phyloP scores from a whole-genome alignment of 2,888 invertebrate species.

The Plutella xylostella region DNA sequence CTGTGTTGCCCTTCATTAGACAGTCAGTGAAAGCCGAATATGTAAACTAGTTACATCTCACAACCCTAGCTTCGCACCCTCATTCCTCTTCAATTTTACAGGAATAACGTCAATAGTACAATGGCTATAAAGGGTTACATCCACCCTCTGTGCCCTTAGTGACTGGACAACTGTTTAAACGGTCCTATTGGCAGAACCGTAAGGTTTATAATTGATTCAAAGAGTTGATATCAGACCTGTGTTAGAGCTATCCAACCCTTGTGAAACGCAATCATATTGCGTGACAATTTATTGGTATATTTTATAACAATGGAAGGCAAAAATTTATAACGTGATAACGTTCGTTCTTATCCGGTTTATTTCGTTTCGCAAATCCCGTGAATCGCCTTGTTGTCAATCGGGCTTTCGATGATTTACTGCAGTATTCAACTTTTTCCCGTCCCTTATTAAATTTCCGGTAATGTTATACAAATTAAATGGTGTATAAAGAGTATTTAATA shows the following conservation, averaged over 20 bases:
- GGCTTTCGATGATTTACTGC: slow-evolving; percentile 18
- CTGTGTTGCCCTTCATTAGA: background rate
- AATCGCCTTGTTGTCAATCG: slow-evolving; percentile 26
- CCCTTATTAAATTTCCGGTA: no score
- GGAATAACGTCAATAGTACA: slow-evolving; percentile 14
- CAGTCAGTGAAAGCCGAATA: slow-evolving; percentile 4
- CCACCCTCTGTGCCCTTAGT: slow-evolving; percentile 12
- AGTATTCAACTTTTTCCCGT: no score
- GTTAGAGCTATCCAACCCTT: background rate
- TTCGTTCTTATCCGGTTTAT: slow-evolving; percentile 36
- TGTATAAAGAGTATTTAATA: no score
- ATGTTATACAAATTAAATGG: no score
- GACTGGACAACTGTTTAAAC: no score
- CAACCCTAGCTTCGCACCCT: slow-evolving; percentile 2
- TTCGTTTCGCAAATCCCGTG: slow-evolving; percentile 30
- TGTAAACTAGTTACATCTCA: slow-evolving; percentile 9
- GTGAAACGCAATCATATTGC: slow-evolving; percentile 24
- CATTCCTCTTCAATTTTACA: slow-evolving; percentile 16
- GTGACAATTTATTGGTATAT: slow-evolving; percentile 63
- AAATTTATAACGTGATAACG: slow-evolving; percentile 64
- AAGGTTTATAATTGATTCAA: no score
- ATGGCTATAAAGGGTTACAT: slow-evolving; percentile 27
- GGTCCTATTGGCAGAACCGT: no score
- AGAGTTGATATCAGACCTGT: no score
- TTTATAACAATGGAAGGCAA: slow-evolving; percentile 44